Base-by-base conservation (phyloP, 2,888 invertebrate genomes). In the Chloromyia formosa region DNA sequence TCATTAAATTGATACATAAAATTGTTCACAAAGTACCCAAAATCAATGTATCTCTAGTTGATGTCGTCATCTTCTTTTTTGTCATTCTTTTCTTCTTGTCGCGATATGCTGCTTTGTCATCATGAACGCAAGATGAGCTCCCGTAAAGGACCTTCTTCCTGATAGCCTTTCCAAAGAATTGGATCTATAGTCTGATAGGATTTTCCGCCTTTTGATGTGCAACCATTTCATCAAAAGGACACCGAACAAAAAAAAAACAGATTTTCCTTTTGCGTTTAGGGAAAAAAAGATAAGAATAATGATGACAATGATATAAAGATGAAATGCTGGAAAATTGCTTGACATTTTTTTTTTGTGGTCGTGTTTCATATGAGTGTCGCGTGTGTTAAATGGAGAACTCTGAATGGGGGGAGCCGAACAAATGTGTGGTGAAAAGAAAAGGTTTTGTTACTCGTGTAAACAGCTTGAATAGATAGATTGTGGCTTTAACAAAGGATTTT, bases 161-260 rank as follows among this genome's bases (percentile, higher is more conserved):
- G 49, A 66, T 66, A 66, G 66, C 66, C 22, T 66, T 22, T 9
- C 49, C n/a, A 42, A 42, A 49, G 49, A 45, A 66, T 66, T 45
- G 66, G 20, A 66, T 66, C 49, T 66, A n/a, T 66, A 35, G 27
- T 35, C 27, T 66, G 66, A 66, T 27, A 42, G 45, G 66, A 66
- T 66, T 66, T 66, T 66, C 66, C 66, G 66, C 66, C 66, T 66
- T 66, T 66, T 66, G 66, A 66, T 66, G 66, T 66, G 40, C 66
- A 22, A 49, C 45, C 66, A 49, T 66, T 66, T 49, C 20, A 20
- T 10, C 45, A 66, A 66, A 66, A 45, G 45, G 27, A 35, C 27
- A 20, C 49, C 66, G 66, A 40, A 62, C 35, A 62, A 61, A 64
- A 18, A 18, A 42, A 40, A 62, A 40, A 40, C 3, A 2, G 7